Percentiles rank a stretch among this genome's conserved stretches.
Conservation (phyloP, 2,888 invertebrate genomes). For the Adineta ricciae region DNA sequence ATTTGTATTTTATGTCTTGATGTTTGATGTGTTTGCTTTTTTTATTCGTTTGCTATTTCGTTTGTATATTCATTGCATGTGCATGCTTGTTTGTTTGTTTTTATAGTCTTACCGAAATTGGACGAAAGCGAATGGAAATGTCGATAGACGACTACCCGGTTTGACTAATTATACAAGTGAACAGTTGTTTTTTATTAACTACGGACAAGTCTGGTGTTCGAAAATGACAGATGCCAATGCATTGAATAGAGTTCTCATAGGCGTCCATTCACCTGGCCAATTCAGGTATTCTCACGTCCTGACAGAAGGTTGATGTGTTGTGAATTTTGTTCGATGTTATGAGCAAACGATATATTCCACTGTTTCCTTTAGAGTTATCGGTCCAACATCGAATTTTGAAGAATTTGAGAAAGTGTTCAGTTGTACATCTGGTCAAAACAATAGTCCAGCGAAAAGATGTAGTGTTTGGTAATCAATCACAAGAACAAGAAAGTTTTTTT, state of each 20-base stretch:
- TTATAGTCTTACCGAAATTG: conserved; percentile 37
- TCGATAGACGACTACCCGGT: conserved; percentile 25
- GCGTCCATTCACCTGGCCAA: conserved; percentile 31
- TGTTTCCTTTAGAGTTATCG: conserved; percentile 22
- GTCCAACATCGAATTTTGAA: conserved; percentile 30
- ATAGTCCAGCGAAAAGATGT: conserved; percentile 27
- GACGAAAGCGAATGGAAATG: conserved; percentile 1
- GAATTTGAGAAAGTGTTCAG: conserved; percentile 29
- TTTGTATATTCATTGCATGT: neutral
- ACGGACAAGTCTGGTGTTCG: conserved; percentile 53
- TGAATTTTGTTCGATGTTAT: neutral
- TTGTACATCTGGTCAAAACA: conserved; percentile 25
- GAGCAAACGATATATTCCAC: neutral
- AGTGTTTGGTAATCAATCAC: conserved; percentile 21
- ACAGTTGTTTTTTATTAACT: conserved; percentile 51
- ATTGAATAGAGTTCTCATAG: conserved; percentile 19
- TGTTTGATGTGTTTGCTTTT: neutral
- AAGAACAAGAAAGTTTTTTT: too few species aligned
- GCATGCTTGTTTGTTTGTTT: neutral
- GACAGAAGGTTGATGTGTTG: too few species aligned
- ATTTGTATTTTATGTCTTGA: neutral
- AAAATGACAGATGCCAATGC: conserved; percentile 29
- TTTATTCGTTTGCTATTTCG: neutral
- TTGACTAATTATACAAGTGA: conserved; percentile 39
- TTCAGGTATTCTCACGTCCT: neutral